Percentiles rank a stretch among this genome's conserved stretches.
These are phyloP conservation scores for Triops longicaudatus DNA, from an alignment of 1,140 invertebrate genomes.

Conservation along the genomic window DNA sequence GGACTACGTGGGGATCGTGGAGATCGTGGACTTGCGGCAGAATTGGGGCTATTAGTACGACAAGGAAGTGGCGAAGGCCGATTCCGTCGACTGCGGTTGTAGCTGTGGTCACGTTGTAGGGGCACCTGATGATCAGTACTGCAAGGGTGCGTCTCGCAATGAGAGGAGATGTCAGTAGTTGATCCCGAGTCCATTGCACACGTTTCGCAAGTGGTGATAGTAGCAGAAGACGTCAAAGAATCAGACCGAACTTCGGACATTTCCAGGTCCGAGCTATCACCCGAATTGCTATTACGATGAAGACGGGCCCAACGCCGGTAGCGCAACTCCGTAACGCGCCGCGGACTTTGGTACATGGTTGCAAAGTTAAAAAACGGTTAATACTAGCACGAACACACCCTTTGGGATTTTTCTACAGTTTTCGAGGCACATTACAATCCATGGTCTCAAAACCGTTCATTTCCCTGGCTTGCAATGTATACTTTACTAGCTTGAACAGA, in stretches of 20 bases:
- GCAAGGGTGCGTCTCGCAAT: not conserved
- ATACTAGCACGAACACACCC: not conserved
- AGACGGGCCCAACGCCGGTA: not conserved
- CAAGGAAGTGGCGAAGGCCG: conserved; percentile 29
- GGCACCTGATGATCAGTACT: not conserved
- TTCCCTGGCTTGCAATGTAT: not conserved
- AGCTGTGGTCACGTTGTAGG: not conserved
- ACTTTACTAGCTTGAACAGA: not conserved
- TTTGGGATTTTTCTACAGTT: not conserved
- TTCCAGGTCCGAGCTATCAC: conserved; percentile 2
- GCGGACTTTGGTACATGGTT: not conserved
- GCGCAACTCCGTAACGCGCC: not conserved
- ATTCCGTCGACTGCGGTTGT: conserved; percentile 5
- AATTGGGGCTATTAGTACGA: conserved; percentile 27
- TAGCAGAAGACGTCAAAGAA: not conserved
- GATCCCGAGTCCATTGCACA: not conserved
- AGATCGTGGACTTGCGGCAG: conserved; percentile 28
- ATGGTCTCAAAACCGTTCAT: not conserved
- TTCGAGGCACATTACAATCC: not conserved
- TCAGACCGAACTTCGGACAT: not conserved
- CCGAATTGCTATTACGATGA: not conserved
- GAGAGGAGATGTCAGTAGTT: not conserved
- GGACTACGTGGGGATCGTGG: conserved; percentile 29
- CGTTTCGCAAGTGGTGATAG: not conserved
- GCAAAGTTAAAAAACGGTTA: not conserved